These are phyloP conservation scores for Athalia rosae DNA, from an alignment of 2,888 invertebrate species.

Conservation along the genomic window DNA sequence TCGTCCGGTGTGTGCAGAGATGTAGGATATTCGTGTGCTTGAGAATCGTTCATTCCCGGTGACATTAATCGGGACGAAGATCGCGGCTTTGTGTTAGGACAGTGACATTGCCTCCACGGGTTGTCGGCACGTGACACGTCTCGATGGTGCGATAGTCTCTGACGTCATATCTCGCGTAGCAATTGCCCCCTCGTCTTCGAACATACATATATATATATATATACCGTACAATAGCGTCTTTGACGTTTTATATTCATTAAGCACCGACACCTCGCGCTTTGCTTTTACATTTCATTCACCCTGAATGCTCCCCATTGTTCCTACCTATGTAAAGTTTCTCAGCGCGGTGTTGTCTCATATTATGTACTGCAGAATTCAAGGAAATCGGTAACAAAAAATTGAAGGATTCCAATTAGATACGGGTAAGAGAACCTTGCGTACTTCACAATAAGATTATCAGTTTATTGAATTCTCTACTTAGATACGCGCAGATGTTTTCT, in stretches of 20 bases:
- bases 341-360: too few relatives aligned
- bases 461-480: too few relatives aligned
- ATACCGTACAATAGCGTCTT: neutral
- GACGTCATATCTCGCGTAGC: slow-evolving; percentile 29
- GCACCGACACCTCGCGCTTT: too few relatives aligned
- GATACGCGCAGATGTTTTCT: neutral
- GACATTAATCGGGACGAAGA: neutral
- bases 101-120: slow-evolving; percentile 60
- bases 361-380: too few relatives aligned
- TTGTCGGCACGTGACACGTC: slow-evolving; percentile 48
- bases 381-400: too few relatives aligned
- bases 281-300: too few relatives aligned
- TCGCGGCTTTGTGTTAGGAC: slow-evolving; percentile 58
- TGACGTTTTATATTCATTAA: neutral
- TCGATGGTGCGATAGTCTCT: slow-evolving; percentile 29
- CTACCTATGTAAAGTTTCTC: too few relatives aligned
- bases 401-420: too few relatives aligned
- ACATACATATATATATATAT: neutral
- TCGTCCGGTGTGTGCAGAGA: neutral
- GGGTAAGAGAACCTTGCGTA: neutral
- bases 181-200: neutral
- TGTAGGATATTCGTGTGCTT: neutral
- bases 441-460: too few relatives aligned
- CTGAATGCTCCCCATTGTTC: too few relatives aligned
- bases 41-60: slow-evolving; percentile 23